A percentile compares a stretch with the other conserved stretches of the same genome.
phyloP scores from a whole-genome alignment of 2,113 vertebrate genomes.

The Callipepla californica region DNA sequence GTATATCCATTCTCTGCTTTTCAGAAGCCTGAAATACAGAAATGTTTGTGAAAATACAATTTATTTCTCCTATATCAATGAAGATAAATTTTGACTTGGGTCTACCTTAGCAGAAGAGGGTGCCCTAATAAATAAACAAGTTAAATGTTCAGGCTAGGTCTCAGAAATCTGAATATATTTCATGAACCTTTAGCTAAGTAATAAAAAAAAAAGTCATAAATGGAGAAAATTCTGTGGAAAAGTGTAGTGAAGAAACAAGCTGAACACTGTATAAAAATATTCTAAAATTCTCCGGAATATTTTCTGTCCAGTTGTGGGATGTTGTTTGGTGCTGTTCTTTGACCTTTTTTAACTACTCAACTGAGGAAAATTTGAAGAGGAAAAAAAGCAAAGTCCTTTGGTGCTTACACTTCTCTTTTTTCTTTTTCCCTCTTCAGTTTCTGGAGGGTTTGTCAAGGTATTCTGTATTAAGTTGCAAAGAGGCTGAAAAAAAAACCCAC shows the following conservation, averaged over 20 bases:
- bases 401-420: background rate
- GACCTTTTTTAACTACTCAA: background rate
- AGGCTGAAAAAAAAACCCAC: background rate
- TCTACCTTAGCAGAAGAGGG: background rate
- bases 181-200: background rate
- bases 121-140: background rate
- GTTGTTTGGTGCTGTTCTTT: background rate
- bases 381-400: background rate
- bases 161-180: background rate
- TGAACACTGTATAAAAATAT: background rate
- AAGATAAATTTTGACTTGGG: background rate
- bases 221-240: background rate
- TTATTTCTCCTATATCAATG: background rate
- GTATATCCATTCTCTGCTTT: background rate
- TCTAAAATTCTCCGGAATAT: background rate
- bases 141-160: background rate
- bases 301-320: background rate
- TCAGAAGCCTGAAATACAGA: background rate
- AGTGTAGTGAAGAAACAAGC: background rate
- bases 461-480: background rate
- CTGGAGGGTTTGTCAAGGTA: background rate
- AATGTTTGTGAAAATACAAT: background rate
- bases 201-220: background rate
- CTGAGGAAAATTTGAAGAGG: background rate
- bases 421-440: background rate